phyloP scores from a whole-genome alignment of 1,140 invertebrate genomes.

The Bombus huntii region DNA sequence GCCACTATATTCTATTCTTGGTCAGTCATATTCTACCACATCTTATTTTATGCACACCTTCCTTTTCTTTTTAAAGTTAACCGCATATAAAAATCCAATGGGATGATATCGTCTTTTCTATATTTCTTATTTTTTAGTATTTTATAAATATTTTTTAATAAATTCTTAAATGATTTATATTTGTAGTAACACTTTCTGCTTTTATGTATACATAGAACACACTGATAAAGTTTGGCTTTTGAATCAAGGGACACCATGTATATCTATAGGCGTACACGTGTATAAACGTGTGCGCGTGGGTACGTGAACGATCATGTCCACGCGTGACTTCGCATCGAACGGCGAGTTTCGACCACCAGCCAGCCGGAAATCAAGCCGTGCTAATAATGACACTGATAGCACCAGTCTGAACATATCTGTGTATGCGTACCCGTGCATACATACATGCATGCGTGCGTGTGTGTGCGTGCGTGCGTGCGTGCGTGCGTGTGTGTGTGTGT shows the following conservation, averaged over 20 bases:
- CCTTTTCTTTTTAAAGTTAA: too few species aligned
- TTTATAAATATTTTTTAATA: too few species aligned
- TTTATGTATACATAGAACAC: too few species aligned
- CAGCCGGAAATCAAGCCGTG: conserved; percentile 29
- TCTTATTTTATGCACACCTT: too few species aligned
- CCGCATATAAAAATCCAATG: too few species aligned
- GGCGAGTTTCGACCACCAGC: conserved; percentile 1
- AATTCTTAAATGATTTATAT: too few species aligned
- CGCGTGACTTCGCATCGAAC: conserved; percentile 48
- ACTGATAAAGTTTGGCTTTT: too few species aligned
- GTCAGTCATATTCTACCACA: too few species aligned
- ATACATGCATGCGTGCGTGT: fast-evolving
- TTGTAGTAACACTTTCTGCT: too few species aligned
- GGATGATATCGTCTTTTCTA: too few species aligned
- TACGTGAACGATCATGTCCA: neutral
- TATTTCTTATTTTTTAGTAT: too few species aligned
- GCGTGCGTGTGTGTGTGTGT: neutral
- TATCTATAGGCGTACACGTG: neutral
- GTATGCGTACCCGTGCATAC: neutral
- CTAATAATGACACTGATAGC: conserved; percentile 54
- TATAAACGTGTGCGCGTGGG: neutral
- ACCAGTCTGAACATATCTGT: neutral
- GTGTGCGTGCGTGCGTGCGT: fast-evolving
- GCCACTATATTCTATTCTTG: too few species aligned
- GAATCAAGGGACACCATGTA: neutral